Evolutionary conservation across 2,888 invertebrate species (phyloP), one percentile per base, ranked within the genome.

Genomic region (Agrenia bidenticulata): DNA sequence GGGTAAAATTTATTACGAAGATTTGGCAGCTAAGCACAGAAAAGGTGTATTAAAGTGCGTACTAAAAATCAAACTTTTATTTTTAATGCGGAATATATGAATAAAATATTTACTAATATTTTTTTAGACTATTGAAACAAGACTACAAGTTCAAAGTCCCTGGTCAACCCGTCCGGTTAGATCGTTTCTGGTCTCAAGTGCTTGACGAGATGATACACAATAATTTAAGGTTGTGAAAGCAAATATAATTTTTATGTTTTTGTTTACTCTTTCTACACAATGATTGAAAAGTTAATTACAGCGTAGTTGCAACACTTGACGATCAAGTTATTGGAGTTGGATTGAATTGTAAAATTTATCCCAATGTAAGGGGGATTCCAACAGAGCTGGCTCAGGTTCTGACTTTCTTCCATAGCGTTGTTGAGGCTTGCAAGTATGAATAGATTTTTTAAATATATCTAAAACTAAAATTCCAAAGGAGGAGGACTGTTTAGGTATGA

Each of bases 291-390:
- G n/a, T n/a, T 19, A 45, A 17, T 5, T 51, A 4, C 24, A 55
- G 55, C n/a, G 13, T 55, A 4, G 55, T 55, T 2, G 55, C 55
- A n/a, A 11, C 11, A 24, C 2, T 32, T 7, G 32, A 55, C 2
- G 26, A 55, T 13, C 19, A 26, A 17, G 24, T 55, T 2, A 26
- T 55, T 32, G 55, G 55, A 32, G 19, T 21, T 2, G 32, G 23
- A 15, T 27, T 55, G 19, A 55, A 55, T 55, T 55, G 55, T 32
- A 55, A 17, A 17, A 13, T 11, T 5, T 27, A 15, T 26, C 55
- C 32, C 24, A 32, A 32, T 2, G 27, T 27, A 32, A 55, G 7
- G 4, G 45, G 45, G 15, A 19, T 45, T 45, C n/a, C 45, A 4
- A 45, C 15, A 5, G 45, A 45, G 4, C 15, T 45, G 9, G 5